Base-by-base conservation (phyloP, 2,113 vertebrate genomes). In the Ia io region DNA sequence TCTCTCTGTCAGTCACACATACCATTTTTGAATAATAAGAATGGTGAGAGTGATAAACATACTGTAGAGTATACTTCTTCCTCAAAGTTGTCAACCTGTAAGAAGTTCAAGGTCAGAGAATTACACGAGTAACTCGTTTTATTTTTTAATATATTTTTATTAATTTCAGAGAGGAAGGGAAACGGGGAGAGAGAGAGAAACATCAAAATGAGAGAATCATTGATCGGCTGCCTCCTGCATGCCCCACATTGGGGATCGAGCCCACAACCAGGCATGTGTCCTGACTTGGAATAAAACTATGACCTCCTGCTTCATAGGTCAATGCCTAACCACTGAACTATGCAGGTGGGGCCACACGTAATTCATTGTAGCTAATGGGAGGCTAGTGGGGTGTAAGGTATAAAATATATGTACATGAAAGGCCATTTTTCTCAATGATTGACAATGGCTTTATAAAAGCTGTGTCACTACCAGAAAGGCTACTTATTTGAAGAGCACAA, bases 21-120 rank as follows among this genome's bases (percentile, higher is more conserved):
- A 61, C 59, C 23, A 4, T 63, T 93, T 94, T 30, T 88, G 92
- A 96, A 96, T 96, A 96, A 93, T 87, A 96, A 63, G 74, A 73
- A 71, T 92, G 49, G 30, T 67, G 71, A 71, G 83, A 51, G 83
- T 49, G 44, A 94, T 71, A 96, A 90, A 94, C 70, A 42, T 28
- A 56, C 61, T 71, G 88, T 25, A 59, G 80, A 90, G 25, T 5
- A 32, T 14, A n/a, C 89, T 85, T 74, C 49, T 59, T 89, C 91
- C 32, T 23, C 32, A 79, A 95, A 94, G 28, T 95, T 90, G 49
- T 69, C 86, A 49, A 5, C 23, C 37, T 1, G 1, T 40, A 16
- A 40, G 73, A 96, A 97, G 73, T 90, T 92, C 80, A 95, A 93
- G 61, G 85, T 91, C 17, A 89, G 47, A 88, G 74, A 92, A 74